These are phyloP conservation scores for Drosophila limbata DNA, from an alignment of 2,888 invertebrate genomes.

Conservation along the genomic window DNA sequence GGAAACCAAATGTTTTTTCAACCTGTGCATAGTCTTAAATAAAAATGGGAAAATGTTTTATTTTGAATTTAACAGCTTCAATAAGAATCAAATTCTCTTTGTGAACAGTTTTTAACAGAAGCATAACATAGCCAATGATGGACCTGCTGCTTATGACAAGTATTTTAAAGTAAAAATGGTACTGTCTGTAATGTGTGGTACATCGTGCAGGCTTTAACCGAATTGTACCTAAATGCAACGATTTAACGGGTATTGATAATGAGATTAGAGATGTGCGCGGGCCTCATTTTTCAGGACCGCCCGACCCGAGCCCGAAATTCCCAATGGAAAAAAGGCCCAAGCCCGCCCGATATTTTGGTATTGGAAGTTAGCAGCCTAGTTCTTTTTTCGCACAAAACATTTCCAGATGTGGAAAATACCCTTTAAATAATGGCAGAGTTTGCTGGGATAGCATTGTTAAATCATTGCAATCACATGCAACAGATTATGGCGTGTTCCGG, in stretches of 20 bases:
- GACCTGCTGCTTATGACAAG: slow-evolving; percentile 8
- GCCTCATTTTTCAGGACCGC: no score
- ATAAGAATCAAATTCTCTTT: background rate
- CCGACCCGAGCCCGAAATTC: no score
- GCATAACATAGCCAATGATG: background rate
- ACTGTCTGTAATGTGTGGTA: slow-evolving; percentile 6
- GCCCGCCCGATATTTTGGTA: no score
- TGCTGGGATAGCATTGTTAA: no score
- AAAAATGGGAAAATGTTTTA: background rate
- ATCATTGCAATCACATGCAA: no score
- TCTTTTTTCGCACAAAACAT: no score
- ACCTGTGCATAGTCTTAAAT: background rate
- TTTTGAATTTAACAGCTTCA: slow-evolving; percentile 43
- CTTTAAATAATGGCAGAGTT: no score
- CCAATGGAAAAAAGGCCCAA: no score
- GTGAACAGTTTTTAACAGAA: slow-evolving; percentile 1
- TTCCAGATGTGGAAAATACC: no score
- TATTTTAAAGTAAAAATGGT: slow-evolving; percentile 19
- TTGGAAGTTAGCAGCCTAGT: no score
- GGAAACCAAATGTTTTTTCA: background rate
- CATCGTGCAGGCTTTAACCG: background rate
- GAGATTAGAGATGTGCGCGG: no score
- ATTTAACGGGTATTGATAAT: background rate
- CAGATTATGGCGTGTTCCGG: no score
- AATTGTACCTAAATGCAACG: background rate